Evolutionary conservation across 2,888 invertebrate genomes (phyloP), one percentile per base, ranked within the genome.

Genomic region (Listrodromus nycthemerus): DNA sequence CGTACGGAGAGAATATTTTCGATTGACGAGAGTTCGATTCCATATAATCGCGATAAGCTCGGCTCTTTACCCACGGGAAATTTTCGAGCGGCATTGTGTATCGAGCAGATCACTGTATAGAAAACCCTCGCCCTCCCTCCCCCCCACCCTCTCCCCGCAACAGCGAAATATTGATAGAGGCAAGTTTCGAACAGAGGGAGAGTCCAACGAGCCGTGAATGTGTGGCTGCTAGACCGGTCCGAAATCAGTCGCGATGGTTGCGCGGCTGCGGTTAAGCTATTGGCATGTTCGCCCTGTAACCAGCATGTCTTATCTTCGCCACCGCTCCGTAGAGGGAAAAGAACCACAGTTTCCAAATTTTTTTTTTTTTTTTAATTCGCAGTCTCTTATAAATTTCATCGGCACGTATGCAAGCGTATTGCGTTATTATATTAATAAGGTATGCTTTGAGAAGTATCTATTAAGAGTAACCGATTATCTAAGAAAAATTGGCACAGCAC

Each of bases 191-290:
- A 58, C 45, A 19, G 50, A 16, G 58, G 27, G 58, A 61, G 65
- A 73, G 65, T 79, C 85, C 87, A 89, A 88, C 87, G 88, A 89
- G 82, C 88, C 88, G 86, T 88, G 86, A 88, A 85, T 88, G 30
- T 84, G 84, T 81, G 86, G 86, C 79, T 80, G 80, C 67, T 76
- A 55, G 82, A 71, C 80, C 50, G 65, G 37, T 76, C 83, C 66
- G 19, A 63, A 83, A 74, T 80, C 80, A 63, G 45, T 69, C 73
- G 50, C 63, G 67, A 73, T 73, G 80, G 67, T 77, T 63, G 76
- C 69, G 37, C 37, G 24, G 71, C 73, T 73, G 66, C 63, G 63
- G 74, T 63, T 61, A 74, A 74, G 63, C 63, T 63, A 65, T 65
- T 37, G 65, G 37, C 48, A 4, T 30, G 61, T 55, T 4, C 58